phyloP scores from a whole-genome alignment of 2,888 invertebrate species.

The Trachelus troglodyta region DNA sequence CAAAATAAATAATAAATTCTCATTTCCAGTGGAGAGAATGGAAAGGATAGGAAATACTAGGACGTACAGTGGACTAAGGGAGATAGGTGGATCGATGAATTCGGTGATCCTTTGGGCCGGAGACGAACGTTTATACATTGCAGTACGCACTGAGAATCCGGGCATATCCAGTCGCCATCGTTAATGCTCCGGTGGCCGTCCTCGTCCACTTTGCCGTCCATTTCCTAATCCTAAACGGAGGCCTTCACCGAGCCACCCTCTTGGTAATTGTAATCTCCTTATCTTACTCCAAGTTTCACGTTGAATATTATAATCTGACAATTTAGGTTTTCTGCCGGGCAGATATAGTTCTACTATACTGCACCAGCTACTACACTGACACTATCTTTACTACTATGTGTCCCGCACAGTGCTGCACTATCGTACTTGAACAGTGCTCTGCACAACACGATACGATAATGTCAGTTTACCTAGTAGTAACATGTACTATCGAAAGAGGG shows the following conservation, averaged over 20 bases:
- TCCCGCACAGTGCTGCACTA: too few relatives aligned
- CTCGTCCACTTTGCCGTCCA: constrained; percentile 60
- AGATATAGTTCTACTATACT: background rate
- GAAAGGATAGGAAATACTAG: background rate
- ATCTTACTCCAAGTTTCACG: background rate
- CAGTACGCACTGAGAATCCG: constrained; percentile 58
- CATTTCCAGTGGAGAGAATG: background rate
- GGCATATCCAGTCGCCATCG: constrained; percentile 64
- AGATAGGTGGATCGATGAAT: background rate
- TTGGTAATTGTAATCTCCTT: background rate
- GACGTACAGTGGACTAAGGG: background rate
- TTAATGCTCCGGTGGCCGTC: constrained; percentile 56
- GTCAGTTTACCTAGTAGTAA: background rate
- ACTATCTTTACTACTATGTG: too few relatives aligned
- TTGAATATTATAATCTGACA: background rate
- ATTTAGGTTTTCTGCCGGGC: background rate
- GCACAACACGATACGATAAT: background rate
- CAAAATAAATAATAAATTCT: background rate
- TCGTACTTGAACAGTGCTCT: too few relatives aligned
- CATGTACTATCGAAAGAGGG: too few relatives aligned
- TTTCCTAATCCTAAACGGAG: constrained; percentile 29
- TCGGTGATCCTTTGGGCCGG: background rate
- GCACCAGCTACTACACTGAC: background rate
- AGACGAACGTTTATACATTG: background rate
- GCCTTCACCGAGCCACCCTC: background rate